Base-by-base conservation (phyloP, 2,113 vertebrate species). In the Protobothrops flavoviridis region DNA sequence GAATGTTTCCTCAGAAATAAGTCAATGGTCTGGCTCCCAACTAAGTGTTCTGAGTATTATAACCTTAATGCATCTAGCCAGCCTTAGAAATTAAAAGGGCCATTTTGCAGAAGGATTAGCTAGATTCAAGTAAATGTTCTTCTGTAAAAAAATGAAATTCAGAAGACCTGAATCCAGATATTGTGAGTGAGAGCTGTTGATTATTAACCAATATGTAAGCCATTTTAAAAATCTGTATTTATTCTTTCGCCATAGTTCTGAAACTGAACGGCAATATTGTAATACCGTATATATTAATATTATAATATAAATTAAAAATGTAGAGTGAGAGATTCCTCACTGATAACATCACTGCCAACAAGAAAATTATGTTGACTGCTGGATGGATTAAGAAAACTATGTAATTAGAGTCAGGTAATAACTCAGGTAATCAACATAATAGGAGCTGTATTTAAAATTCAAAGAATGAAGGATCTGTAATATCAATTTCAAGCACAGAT, bases 381-480 rank as follows among this genome's bases (percentile, higher is more conserved):
- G 52, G 87, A 17, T 56, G n/a, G 55, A n/a, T 53, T 55, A 53
- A 88, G 17, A n/a, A 55, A 88, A 56, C n/a, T 56, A 33, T 1
- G n/a, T 3, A 56, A 39, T 88, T 88, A 55, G 50, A 29, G 17
- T 88, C n/a, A n/a, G n/a, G 56, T 33, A 39, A n/a, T 33, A 88
- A 53, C 6, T 10, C 11, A n/a, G 17, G 29, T 81, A 33, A n/a
- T 33, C 29, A n/a, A 55, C 1, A 2, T 53, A 50, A 24, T 9
- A 88, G 29, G 17, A 33, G 39, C n/a, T 59, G 13, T 39, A 59
- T 59, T 89, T 89, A 43, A 24, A 88, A 88, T 88, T 33, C n/a
- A 88, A 33, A 52, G 29, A 57, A 64, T 93, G 93, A 69, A 64
- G 55, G 92, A 90, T 43, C 93, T 94, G 90, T 90, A 94, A 95